Evolutionary conservation across 2,797 vertebrate genomes (phyloP).

Genomic region (Taeniopygia guttata): DNA sequence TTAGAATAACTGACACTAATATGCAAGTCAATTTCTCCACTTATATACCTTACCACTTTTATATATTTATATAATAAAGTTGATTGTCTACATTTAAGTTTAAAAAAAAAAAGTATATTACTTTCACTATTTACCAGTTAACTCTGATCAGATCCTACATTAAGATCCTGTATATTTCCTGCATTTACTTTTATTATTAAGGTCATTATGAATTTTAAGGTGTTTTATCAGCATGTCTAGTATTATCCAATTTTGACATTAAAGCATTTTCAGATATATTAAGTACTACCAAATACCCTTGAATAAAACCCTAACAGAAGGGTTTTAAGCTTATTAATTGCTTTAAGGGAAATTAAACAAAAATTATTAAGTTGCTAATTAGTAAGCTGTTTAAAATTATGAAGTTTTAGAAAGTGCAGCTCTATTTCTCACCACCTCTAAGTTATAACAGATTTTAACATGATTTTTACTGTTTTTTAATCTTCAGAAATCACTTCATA

Average conservation of each 20-base stretch:
- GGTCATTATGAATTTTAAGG: not conserved
- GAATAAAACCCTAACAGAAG: not conserved
- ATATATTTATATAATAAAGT: not conserved
- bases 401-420: not conserved
- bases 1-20: not conserved
- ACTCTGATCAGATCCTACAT: not conserved
- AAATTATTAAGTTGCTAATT: not conserved
- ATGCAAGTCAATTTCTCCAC: not conserved
- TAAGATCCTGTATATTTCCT: not conserved
- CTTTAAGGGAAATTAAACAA: not conserved
- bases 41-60: not conserved
- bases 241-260: not conserved
- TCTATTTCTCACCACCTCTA: not conserved
- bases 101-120: not conserved
- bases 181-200: not conserved
- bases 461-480: not conserved
- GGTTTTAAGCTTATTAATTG: not conserved
- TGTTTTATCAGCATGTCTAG: not conserved
- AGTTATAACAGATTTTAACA: not conserved
- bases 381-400: not conserved
- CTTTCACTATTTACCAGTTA: not conserved
- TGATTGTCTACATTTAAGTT: not conserved
- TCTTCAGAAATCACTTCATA: not conserved
- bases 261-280: not conserved
- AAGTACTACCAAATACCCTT: not conserved